Evolutionary conservation across 2,888 invertebrate genomes (phyloP), one percentile per base, ranked within the genome.

Genomic region (Lacanobia wlatinum): DNA sequence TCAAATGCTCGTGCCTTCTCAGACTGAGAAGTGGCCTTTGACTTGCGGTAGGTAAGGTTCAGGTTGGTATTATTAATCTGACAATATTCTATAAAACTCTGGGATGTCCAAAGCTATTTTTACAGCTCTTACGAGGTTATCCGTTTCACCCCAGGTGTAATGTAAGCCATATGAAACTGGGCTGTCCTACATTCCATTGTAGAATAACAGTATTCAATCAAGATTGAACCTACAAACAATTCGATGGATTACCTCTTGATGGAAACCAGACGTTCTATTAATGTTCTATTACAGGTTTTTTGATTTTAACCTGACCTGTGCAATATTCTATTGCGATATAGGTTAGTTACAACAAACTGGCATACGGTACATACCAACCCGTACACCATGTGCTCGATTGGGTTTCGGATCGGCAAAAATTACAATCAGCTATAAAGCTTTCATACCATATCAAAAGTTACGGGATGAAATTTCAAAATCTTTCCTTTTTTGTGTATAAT

Each of bases 181-280:
- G n/a, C 2, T 78, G n/a, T 60, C 21, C 55, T 38, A 52, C 10
- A 78, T 78, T 58, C 58, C 43, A 38, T 10, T 34, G n/a, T 50
- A 50, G n/a, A 76, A 56, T 58, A 58, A 46, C 8, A 52, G 50
- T 40, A 34, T 50, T 68, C 48, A 43, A 60, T 78, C 78, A 56
- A 23, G 60, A 78, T 18, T 61, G 34, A 56, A 43, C 34, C 40
- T 18, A 78, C 34, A n/a, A 61, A 70, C 55, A 56, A 16, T 56
- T 56, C 28, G 43, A 61, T 61, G 55, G 61, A 60, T 48, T 14
- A 50, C 23, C 48, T 28, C 43, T 77, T 50, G 74, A 75, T 50
- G 50, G 34, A 61, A 61, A 61, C 18, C 74, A 78, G 70, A 78
- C 55, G n/a, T 23, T 34, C 76, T 61, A 8, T 60, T 43, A 55